Base-by-base conservation (phyloP, 2,888 invertebrate genomes). In the Kryphioiulus occultus region DNA sequence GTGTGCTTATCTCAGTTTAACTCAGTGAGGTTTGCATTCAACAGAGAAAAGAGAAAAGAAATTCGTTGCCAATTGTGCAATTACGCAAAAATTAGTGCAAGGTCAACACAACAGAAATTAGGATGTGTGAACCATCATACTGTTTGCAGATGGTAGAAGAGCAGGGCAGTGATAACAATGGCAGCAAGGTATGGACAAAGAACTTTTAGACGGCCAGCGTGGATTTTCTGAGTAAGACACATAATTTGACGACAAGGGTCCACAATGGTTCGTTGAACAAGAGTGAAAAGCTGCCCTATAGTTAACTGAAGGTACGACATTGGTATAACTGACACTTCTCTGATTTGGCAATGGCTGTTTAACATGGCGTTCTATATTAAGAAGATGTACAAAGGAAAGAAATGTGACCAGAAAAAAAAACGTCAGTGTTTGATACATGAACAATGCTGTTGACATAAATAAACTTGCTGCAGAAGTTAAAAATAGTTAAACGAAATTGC, bases 391-490 rank as follows among this genome's bases (percentile, higher is more conserved):
- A 35, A 9, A 78, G 17, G 42, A 86, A 86, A 47, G 17, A 53
- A 86, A 32, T 32, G 19, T 17, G 35, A 88, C 85, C 42, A 85
- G 59, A 87, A 86, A 68, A 53, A 88, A n/a, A n/a, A 83, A 17
- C 15, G 30, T 39, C 83, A 35, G 17, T 30, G 35, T 44, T 88
- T 47, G 89, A 87, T 89, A 89, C 90, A 35, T 53, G 87, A 53
- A 86, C 39, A 88, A 83, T 83, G 22, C 85, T 22, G 26, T 19
- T 85, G 7, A 9, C 44, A 44, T 9, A 12, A 44, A 44, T 44
- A 44, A 44, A 44, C 44, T 44, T 44, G 9, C 5, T 12, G 10
- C 10, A 1, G 15, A 44, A 44, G 44, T 44, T 44, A 44, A 4
- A 44, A 44, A 44, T 10, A 44, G n/a, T n/a, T n/a, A n/a, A n/a